Base-by-base conservation (phyloP, 2,888 invertebrate genomes). In the Scaptomyza reducta region DNA sequence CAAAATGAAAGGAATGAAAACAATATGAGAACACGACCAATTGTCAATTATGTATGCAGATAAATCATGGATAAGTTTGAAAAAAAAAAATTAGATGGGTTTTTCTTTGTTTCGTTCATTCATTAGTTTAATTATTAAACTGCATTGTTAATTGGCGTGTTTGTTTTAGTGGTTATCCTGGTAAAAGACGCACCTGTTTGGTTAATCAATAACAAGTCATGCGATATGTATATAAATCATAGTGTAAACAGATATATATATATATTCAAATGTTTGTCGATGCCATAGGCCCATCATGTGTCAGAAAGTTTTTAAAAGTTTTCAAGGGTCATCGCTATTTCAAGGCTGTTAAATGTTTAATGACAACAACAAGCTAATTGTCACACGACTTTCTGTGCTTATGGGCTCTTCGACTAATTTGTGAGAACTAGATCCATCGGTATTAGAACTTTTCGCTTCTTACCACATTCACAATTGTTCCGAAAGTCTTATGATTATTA, bases 311-410 rank as follows among this genome's bases (percentile, higher is more conserved):
- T 40, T 16, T 0, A 40, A 64, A 16, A 60, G 25, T 54, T 53
- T 56, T 40, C 38, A 45, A 42, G 33, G 45, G 16, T 14, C 27
- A 9, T 25, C 14, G 16, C 33, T 18, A 47, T 33, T 29, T 56
- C 31, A 31, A 33, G 50, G 11, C 7, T 45, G 35, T 47, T 80
- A 47, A 87, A 80, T 81, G 47, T 70, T 80, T 87, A 62, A 87
- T 80, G 62, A 46, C 47, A 53, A 53, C 25, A 40, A 41, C 33
- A 42, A 29, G 55, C 16, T 51, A 51, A 44, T 64, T 64, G 65
- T 62, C 62, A 64, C 51, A 62, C 53, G 65, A 29, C 6, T 47
- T 42, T 53, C 38, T 9, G 16, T 5, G 31, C 16, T 29, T 47
- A 18, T 42, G 58, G 38, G 54, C 47, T 45, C 64, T 57, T 65